Evolutionary conservation across 2,888 invertebrate genomes (phyloP), one percentile per base, ranked within the genome.

Genomic region (Drosophila rellima): DNA sequence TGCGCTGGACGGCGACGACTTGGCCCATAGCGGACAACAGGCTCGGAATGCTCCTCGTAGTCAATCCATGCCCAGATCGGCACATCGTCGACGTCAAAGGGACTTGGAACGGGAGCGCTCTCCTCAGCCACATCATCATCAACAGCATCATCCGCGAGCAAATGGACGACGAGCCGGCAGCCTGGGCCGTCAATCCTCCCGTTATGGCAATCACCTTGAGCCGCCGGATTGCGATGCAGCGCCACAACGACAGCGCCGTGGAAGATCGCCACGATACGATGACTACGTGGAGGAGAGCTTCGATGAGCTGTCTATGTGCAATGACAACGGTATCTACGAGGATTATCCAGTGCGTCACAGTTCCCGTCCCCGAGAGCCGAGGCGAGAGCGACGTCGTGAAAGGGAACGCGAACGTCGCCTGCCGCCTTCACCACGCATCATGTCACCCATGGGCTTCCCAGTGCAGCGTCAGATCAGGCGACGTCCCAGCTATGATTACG

Each of bases 401-500:
- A 69, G 87, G 0, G 39, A 39, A 39, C 70, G 87, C 0, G 86
- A 88, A 13, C 72, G 84, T 5, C 82, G 84, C 0, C 70, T 92
- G 54, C 93, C 93, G 8, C 93, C 93, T 17, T 94, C 95, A 39
- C 95, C 95, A 0, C 93, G 94, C 52, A 95, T 95, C 74, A 95
- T 95, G 95, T 95, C 95, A 0, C 95, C 95, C 0, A 93, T 95
- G 93, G 95, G 95, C 0, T 95, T 95, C 73, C 94, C 95, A 0
- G 93, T 94, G 6, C 94, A 94, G 66, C 93, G 94, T 1, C 94
- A 94, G 76, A 92, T 94, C 10, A 94, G 94, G 73, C 70, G 89
- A 3, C 83, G 91, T 1, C 90, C 81, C 29, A 89, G 91, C 48
- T 93, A 93, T 68, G 94, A 95, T 78, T 92, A 93, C 52, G 95